Conservation (phyloP, 2,113 vertebrate species). For the Strix aluco region DNA sequence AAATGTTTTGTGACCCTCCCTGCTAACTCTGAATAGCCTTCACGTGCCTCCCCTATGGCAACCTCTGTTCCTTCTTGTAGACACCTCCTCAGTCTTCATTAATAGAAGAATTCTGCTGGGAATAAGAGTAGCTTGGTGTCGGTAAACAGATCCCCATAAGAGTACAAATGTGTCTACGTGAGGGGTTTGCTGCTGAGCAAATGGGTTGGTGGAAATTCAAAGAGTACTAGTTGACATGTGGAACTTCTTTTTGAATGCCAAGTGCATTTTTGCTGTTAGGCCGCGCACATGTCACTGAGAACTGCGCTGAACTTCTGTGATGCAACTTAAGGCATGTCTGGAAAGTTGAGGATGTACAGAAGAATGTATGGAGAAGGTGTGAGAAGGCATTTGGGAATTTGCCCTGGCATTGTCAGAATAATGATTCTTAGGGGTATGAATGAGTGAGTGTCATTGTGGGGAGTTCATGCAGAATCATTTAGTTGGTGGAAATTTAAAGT, state of each 20-base stretch:
- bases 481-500: neutral
- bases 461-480: neutral
- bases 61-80: neutral
- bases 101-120: neutral
- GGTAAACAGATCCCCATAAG: neutral
- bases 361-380: neutral
- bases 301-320: neutral
- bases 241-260: neutral
- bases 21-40: neutral
- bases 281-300: accelerated
- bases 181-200: neutral
- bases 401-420: neutral
- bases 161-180: accelerated
- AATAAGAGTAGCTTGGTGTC: neutral
- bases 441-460: neutral
- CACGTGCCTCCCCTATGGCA: neutral
- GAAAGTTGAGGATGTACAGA: neutral
- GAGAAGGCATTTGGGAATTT: neutral
- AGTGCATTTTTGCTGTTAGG: neutral
- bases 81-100: neutral
- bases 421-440: neutral
- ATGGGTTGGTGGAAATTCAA: neutral
- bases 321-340: neutral
- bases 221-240: neutral
- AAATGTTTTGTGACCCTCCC: neutral